Evolutionary conservation across 2,888 invertebrate species (phyloP), one percentile per base, ranked within the genome.

Genomic region (Crioceris asparagi): DNA sequence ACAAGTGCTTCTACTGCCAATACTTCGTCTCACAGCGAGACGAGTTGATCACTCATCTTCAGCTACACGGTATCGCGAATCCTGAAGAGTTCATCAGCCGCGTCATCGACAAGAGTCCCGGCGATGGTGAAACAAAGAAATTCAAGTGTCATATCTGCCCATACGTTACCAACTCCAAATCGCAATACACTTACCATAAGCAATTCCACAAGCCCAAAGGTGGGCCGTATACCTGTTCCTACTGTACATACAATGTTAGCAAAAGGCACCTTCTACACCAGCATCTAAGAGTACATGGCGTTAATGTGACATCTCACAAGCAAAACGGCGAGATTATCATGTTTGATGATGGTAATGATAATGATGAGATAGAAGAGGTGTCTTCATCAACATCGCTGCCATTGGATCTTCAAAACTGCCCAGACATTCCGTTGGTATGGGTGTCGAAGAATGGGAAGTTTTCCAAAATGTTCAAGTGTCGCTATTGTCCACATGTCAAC

Each of bases 171-270:
- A 85, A 86, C 57, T 84, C 83, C 59, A 85, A 84, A 60, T 84
- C 84, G 17, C 87, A 88, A 61, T 86, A 78, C 62, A 74, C 82
- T 57, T 86, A 88, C 57, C 90, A 90, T 56, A 84, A 84, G 55
- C 86, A 87, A 55, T 82, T 88, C 58, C 91, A 91, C 57, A 70
- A 79, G 25, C 77, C 79, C 1, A 72, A 77, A 35, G 75, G 77
- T 29, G 78, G 80, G 1, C 77, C 77, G n/a, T 83, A 81, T 62
- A 83, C 83, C 60, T 91, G 91, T 57, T 75, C 74, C 15, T 70
- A 78, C 49, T 91, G 90, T 60, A 79, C 80, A 46, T 88, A 86
- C 57, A 84, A 84, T 54, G 86, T 86, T 6, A 82, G 80, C 37
- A 83, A 83, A 56, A 69, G 79, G 45, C 83, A 87, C 52, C 69